These are phyloP conservation scores for Leptobrachium leishanense DNA, from an alignment of 2,113 vertebrate species.

Conservation along the genomic window DNA sequence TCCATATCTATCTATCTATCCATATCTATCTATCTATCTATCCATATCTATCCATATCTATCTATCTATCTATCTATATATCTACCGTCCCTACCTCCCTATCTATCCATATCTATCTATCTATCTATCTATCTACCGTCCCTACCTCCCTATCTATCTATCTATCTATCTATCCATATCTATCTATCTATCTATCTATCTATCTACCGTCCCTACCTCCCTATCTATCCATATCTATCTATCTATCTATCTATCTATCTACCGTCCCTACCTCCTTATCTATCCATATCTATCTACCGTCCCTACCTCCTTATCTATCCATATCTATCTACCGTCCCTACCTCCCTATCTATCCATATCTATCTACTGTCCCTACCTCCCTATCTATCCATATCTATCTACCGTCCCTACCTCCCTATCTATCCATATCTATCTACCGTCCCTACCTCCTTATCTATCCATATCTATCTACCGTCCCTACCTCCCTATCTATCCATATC, in stretches of 20 bases:
- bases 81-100: no score
- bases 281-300: background rate
- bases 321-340: background rate
- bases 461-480: background rate
- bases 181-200: background rate
- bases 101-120: background rate
- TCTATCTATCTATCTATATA: background rate
- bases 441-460: background rate
- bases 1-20: background rate
- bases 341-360: no score
- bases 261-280: background rate
- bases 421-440: background rate
- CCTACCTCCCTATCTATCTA: background rate
- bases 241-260: slow-evolving; percentile 3
- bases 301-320: background rate
- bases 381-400: no score
- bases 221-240: background rate
- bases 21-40: slow-evolving; percentile 1
- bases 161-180: background rate
- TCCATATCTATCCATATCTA: background rate
- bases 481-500: background rate
- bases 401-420: no score
- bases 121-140: background rate
- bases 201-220: no score
- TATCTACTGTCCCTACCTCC: no score